phyloP scores from a whole-genome alignment of 2,888 invertebrate genomes.

The Andricus curvator region DNA sequence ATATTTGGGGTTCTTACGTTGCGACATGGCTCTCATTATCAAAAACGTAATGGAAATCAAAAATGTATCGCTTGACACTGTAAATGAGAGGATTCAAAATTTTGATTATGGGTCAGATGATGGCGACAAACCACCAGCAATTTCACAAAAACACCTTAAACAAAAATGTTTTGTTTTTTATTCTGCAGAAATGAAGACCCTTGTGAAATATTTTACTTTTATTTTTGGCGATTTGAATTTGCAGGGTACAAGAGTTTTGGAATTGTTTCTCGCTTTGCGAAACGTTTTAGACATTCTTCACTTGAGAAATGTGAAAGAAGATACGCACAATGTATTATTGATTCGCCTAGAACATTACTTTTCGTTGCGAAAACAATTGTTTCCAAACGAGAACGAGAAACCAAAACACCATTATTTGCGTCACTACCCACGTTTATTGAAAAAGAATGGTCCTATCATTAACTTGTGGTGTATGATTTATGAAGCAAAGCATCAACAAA shows the following conservation, averaged over 20 bases:
- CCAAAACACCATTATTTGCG: too few species aligned
- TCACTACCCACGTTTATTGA: too few species aligned
- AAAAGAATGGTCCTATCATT: too few species aligned
- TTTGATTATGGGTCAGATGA: slow-evolving; percentile 39
- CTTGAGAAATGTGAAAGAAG: not conserved
- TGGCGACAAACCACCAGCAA: slow-evolving; percentile 40
- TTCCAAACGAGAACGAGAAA: too few species aligned
- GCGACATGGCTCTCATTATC: slow-evolving; percentile 52
- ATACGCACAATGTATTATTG: not conserved
- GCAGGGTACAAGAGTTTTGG: slow-evolving; percentile 10
- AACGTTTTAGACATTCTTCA: not conserved
- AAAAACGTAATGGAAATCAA: slow-evolving; percentile 18
- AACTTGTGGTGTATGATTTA: too few species aligned
- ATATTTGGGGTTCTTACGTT: slow-evolving; percentile 48
- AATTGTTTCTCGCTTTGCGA: not conserved
- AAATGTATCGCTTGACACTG: not conserved
- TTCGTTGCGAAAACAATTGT: too few species aligned
- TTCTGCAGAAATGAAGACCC: slow-evolving; percentile 42
- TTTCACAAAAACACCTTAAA: slow-evolving; percentile 40
- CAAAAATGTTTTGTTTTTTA: slow-evolving; percentile 41
- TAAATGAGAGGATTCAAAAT: slow-evolving; percentile 30
- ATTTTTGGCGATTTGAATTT: slow-evolving; percentile 42
- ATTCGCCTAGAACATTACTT: too few species aligned
- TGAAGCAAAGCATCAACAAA: too few species aligned
- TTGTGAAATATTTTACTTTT: slow-evolving; percentile 44